Evolutionary conservation across 1,140 invertebrate species (phyloP).

Genomic region (Atopsyche davidsoni): DNA sequence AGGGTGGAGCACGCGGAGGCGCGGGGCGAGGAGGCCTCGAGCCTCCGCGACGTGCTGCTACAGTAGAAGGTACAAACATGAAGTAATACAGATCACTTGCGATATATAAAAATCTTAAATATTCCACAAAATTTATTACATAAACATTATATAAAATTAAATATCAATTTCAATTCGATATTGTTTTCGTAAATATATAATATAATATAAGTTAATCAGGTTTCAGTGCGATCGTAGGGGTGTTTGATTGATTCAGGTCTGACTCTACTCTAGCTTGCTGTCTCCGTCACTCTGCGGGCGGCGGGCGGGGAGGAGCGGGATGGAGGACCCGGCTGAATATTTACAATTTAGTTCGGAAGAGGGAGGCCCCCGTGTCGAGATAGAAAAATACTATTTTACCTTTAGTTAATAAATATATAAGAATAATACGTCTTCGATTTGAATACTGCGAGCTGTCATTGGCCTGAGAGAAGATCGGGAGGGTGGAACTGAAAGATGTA

Average conservation of each 20-base stretch:
- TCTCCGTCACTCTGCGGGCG: too few species aligned
- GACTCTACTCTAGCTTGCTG: too few species aligned
- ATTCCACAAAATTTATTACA: slow-evolving; percentile 13
- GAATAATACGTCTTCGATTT: background rate
- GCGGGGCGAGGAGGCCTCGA: background rate
- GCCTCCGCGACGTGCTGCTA: too few species aligned
- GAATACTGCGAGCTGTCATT: background rate
- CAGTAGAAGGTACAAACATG: background rate
- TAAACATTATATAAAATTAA: slow-evolving; percentile 15
- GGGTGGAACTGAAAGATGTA: slow-evolving; percentile 2
- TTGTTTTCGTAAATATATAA: slow-evolving; percentile 10
- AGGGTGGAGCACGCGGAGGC: slow-evolving; percentile 8
- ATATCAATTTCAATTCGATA: slow-evolving; percentile 3
- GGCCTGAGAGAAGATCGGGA: background rate
- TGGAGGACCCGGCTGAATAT: too few species aligned
- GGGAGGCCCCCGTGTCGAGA: background rate
- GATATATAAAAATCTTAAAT: slow-evolving; percentile 24
- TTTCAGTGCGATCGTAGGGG: slow-evolving; percentile 6
- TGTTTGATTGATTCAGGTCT: background rate
- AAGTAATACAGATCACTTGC: slow-evolving; percentile 8
- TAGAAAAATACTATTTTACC: slow-evolving; percentile 1
- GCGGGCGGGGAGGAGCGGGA: too few species aligned
- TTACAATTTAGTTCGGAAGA: background rate
- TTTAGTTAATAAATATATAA: background rate
- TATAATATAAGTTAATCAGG: too few species aligned